Evolutionary conservation across 53 echinoderm and acorn worm genomes (phyloP).

Genomic region (Hippasteria phrygiana): DNA sequence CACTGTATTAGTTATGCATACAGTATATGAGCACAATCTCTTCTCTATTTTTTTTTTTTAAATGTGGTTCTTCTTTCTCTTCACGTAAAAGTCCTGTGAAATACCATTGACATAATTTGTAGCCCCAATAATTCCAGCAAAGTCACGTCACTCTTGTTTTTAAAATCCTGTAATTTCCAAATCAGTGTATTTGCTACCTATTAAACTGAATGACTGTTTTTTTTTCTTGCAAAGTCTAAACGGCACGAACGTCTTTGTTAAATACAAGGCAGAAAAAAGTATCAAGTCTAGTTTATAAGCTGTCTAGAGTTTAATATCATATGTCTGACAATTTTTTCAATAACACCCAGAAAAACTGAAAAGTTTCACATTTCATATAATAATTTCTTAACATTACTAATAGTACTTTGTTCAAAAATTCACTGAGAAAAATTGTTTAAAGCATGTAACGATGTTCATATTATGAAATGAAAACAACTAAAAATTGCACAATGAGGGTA

Average conservation of each 20-base stretch:
- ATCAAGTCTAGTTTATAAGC: constrained; percentile 62
- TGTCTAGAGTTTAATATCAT: constrained; percentile 65
- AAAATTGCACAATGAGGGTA: constrained; percentile 62
- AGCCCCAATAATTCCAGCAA: constrained; percentile 31
- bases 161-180: constrained; percentile 40
- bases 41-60: too few species aligned
- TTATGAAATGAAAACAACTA: constrained; percentile 58
- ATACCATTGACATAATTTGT: not conserved
- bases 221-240: constrained; percentile 40
- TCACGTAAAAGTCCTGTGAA: constrained; percentile 16
- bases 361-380: constrained; percentile 55
- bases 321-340: constrained; percentile 55
- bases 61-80: not conserved
- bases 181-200: constrained; percentile 57
- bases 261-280: constrained; percentile 64
- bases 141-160: constrained; percentile 40
- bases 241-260: constrained; percentile 48
- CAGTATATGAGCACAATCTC: constrained; percentile 47
- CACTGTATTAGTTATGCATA: constrained; percentile 56
- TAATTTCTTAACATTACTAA: constrained; percentile 60
- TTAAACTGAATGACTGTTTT: constrained; percentile 36
- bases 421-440: constrained; percentile 58
- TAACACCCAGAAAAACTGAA: constrained; percentile 66
- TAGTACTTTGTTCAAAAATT: constrained; percentile 68
- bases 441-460: constrained; percentile 58